Evolutionary conservation across 2,113 vertebrate genomes (phyloP).

Genomic region (Solenodon paradoxus): DNA sequence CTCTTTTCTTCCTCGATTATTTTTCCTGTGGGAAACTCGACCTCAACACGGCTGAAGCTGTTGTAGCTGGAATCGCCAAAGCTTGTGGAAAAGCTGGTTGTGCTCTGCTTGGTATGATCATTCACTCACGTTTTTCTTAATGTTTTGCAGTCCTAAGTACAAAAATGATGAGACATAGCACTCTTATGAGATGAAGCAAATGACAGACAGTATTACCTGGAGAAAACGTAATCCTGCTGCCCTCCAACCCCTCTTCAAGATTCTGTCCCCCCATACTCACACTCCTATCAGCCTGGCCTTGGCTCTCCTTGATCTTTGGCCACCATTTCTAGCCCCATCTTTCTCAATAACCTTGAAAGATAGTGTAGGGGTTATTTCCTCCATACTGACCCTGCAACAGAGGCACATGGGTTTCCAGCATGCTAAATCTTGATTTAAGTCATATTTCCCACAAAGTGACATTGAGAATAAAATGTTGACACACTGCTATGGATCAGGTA

Average conservation of each 20-base stretch:
- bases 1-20: slow-evolving; percentile 98
- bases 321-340: not conserved
- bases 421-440: not conserved
- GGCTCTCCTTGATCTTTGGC: not conserved
- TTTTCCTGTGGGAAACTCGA: slow-evolving; percentile 96
- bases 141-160: not conserved
- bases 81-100: slow-evolving; percentile 92
- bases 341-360: not conserved
- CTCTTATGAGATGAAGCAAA: not conserved
- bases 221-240: not conserved
- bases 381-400: not conserved
- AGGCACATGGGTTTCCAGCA: not conserved
- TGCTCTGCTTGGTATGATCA: slow-evolving; percentile 90
- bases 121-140: accelerated
- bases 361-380: not conserved
- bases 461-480: not conserved
- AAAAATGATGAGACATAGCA: not conserved
- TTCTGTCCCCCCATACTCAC: not conserved
- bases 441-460: not conserved
- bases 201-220: not conserved
- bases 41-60: slow-evolving; percentile 83
- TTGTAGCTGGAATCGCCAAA: slow-evolving; percentile 90
- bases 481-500: too few species aligned
- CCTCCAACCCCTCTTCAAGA: not conserved
- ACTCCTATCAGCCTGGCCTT: not conserved